Evolutionary conservation across 2,113 vertebrate genomes (phyloP).

Genomic region (Hippocampus guttulatus): DNA sequence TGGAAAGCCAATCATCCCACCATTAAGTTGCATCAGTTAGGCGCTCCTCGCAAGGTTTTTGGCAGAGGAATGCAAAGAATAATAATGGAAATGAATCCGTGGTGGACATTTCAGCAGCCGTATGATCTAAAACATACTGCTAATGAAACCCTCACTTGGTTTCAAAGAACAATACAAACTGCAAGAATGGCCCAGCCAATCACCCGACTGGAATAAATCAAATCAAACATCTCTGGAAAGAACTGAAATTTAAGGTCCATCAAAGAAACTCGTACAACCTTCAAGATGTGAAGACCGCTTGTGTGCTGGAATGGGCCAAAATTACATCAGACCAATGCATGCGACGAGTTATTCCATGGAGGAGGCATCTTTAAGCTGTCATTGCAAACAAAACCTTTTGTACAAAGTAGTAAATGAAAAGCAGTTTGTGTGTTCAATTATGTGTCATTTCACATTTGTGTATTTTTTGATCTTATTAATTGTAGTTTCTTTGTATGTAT

Average conservation of each 20-base stretch:
- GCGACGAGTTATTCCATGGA: not conserved
- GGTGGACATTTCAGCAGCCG: not conserved
- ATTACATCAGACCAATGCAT: conserved; percentile 8
- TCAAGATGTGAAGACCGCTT: conserved; percentile 4
- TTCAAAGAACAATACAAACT: conserved; percentile 13
- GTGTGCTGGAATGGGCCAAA: conserved; percentile 7
- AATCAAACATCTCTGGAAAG: conserved; percentile 7
- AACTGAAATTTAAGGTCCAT: conserved; percentile 11
- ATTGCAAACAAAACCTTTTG: not conserved
- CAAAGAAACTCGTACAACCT: not conserved
- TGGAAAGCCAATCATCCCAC: too few relatives aligned
- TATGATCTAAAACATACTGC: not conserved
- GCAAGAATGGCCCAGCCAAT: conserved; percentile 3
- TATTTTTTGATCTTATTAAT: too few relatives aligned
- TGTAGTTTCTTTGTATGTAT: too few relatives aligned
- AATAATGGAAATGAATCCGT: too few relatives aligned
- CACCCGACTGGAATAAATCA: conserved; percentile 8
- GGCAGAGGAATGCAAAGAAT: too few relatives aligned
- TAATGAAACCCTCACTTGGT: not conserved
- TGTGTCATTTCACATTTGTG: too few relatives aligned
- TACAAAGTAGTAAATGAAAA: too few relatives aligned
- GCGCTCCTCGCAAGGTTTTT: too few relatives aligned
- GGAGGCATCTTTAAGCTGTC: not conserved
- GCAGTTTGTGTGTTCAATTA: too few relatives aligned
- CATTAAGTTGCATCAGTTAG: too few relatives aligned